Conservation (phyloP, 2,113 vertebrate species). For the Bubo scandiacus region DNA sequence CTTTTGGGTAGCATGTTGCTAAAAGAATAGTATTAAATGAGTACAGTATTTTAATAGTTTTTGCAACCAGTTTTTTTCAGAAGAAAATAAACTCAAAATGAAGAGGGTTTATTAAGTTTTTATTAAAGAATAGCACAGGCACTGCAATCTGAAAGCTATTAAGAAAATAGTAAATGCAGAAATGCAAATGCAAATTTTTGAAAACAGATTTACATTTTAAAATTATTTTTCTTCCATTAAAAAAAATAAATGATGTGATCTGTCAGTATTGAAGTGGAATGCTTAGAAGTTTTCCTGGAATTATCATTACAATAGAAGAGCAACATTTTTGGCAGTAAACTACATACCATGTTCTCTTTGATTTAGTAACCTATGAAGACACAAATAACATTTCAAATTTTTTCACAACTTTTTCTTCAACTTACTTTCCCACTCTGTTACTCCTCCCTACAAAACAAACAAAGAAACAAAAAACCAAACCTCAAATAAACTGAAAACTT, state of each 20-base stretch:
- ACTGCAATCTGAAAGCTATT: not conserved
- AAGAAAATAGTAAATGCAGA: not conserved
- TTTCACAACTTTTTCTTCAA: not conserved
- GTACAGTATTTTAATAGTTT: not conserved
- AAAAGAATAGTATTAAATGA: not conserved
- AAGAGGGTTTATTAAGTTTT: rapidly evolving
- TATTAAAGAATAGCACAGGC: not conserved
- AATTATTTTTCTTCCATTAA: not conserved
- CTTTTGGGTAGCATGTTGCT: not conserved
- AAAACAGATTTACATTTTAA: not conserved
- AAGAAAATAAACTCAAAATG: not conserved
- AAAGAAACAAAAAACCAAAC: too few species aligned
- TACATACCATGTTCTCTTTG: not conserved
- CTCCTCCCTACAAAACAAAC: rapidly evolving
- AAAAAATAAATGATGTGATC: not conserved
- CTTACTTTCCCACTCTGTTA: not conserved
- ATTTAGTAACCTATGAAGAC: not conserved
- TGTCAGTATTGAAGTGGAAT: not conserved
- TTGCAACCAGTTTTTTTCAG: not conserved
- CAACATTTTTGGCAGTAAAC: not conserved
- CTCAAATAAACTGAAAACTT: not conserved
- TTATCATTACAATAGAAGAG: not conserved
- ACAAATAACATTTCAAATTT: not conserved
- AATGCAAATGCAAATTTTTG: rapidly evolving
- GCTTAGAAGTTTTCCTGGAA: not conserved